A percentile compares a stretch with the other conserved stretches of the same genome.
Evolutionary conservation across 2,797 vertebrate species (phyloP).

Genomic region (Miichthys miiuy): DNA sequence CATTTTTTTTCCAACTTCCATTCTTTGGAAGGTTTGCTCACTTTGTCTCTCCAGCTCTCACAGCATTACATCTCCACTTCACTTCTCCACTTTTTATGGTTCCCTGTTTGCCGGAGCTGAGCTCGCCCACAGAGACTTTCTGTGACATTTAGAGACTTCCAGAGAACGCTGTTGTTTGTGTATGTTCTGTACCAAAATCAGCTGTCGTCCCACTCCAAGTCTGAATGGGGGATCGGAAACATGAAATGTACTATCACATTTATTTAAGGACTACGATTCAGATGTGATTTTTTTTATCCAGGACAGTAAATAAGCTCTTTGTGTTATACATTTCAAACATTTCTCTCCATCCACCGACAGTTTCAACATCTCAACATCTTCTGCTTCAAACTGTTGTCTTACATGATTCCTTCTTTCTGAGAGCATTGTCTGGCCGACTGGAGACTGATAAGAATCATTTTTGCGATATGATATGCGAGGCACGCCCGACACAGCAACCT

Average conservation of each 20-base stretch:
- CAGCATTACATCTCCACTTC: conserved; percentile 42
- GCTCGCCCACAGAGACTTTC: conserved; percentile 49
- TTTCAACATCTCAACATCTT: conserved; percentile 12
- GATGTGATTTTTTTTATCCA: conserved; percentile 11
- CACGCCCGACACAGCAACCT: conserved; percentile 17
- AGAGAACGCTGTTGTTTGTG: conserved; percentile 62
- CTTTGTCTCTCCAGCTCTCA: conserved; percentile 41
- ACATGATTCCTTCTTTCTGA: background rate
- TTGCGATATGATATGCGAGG: background rate
- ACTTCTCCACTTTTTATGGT: background rate
- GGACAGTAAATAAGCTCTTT: background rate
- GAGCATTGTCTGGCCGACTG: conserved; percentile 19
- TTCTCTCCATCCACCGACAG: background rate
- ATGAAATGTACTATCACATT: conserved; percentile 38
- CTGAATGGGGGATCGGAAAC: conserved; percentile 33
- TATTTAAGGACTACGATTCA: conserved; percentile 33
- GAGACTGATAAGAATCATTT: conserved; percentile 45
- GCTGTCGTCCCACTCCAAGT: conserved; percentile 47
- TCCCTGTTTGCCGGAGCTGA: background rate
- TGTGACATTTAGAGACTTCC: conserved; percentile 63
- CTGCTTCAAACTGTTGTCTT: background rate
- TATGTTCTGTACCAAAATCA: conserved; percentile 54
- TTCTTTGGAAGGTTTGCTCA: conserved; percentile 64
- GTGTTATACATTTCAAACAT: conserved; percentile 9
- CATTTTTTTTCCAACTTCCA: conserved; percentile 54